These are phyloP conservation scores for Micropoecilia bifurca DNA, from an alignment of 2,797 vertebrate genomes.

Conservation along the genomic window DNA sequence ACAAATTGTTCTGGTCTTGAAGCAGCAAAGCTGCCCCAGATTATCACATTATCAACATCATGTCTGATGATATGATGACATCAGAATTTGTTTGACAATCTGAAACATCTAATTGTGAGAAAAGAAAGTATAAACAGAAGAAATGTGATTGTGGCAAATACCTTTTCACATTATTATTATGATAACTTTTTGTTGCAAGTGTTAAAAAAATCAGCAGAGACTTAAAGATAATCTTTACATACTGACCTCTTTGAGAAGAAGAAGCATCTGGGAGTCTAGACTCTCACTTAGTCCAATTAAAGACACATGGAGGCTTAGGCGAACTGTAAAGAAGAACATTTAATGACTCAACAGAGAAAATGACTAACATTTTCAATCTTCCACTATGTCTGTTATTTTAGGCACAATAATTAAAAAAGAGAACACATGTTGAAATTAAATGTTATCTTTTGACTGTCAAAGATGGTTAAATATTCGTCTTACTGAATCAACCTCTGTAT, in stretches of 20 bases:
- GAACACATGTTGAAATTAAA: neutral
- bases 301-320: conserved; percentile 48
- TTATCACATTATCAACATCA: neutral
- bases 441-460: neutral
- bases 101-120: neutral
- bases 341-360: neutral
- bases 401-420: neutral
- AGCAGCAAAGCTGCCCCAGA: neutral
- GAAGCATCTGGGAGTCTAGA: conserved; percentile 47
- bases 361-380: neutral
- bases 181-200: neutral
- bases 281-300: conserved; percentile 44
- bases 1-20: neutral
- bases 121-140: neutral
- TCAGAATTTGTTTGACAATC: neutral
- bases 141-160: neutral
- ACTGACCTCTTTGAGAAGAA: conserved; percentile 56
- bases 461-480: neutral
- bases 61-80: neutral
- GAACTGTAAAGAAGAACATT: conserved; percentile 34
- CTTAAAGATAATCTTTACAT: neutral
- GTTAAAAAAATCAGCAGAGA: neutral
- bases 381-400: neutral
- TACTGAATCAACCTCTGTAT: neutral
- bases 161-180: neutral